Percentiles rank a stretch among this genome's conserved stretches.
Conservation (phyloP, 2,888 invertebrate species). For the Ectemnius continuus region DNA sequence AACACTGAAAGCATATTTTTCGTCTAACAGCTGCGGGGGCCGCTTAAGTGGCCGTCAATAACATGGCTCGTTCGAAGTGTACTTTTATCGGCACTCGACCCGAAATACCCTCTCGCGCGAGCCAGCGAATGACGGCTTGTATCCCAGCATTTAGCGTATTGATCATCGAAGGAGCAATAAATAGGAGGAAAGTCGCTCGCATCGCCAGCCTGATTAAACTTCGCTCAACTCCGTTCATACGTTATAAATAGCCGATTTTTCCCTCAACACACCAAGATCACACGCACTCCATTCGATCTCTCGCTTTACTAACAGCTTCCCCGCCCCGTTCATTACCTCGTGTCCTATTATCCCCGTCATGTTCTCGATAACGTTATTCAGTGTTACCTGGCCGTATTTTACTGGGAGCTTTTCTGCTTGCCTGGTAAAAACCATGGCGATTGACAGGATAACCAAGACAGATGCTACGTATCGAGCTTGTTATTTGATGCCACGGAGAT, state of each 20-base stretch:
- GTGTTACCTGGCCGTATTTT: slow-evolving; percentile 32
- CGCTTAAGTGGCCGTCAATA: slow-evolving; percentile 44
- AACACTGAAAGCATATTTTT: neutral
- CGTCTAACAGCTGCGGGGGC: slow-evolving; percentile 16
- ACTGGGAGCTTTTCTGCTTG: slow-evolving; percentile 12
- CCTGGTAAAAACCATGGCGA: slow-evolving; percentile 14
- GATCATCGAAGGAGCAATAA: slow-evolving; percentile 65
- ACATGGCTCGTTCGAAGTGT: slow-evolving; percentile 31
- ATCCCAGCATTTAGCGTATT: slow-evolving; percentile 65
- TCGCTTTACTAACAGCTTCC: neutral
- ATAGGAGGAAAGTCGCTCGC: slow-evolving; percentile 54
- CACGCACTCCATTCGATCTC: neutral
- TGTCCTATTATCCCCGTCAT: too few relatives aligned
- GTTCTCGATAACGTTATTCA: neutral
- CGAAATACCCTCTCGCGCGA: slow-evolving; percentile 47
- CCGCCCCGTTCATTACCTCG: too few relatives aligned
- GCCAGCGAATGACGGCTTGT: slow-evolving; percentile 43
- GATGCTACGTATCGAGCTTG: slow-evolving; percentile 29
- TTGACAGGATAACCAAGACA: slow-evolving; percentile 22
- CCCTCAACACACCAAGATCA: slow-evolving; percentile 13
- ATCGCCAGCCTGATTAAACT: slow-evolving; percentile 66
- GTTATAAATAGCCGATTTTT: slow-evolving; percentile 65
- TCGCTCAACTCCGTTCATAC: slow-evolving; percentile 63
- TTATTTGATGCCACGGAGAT: slow-evolving; percentile 26
- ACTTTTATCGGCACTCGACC: slow-evolving; percentile 50